Conservation (phyloP, 2,797 vertebrate species). For the Ciconia nigra region DNA sequence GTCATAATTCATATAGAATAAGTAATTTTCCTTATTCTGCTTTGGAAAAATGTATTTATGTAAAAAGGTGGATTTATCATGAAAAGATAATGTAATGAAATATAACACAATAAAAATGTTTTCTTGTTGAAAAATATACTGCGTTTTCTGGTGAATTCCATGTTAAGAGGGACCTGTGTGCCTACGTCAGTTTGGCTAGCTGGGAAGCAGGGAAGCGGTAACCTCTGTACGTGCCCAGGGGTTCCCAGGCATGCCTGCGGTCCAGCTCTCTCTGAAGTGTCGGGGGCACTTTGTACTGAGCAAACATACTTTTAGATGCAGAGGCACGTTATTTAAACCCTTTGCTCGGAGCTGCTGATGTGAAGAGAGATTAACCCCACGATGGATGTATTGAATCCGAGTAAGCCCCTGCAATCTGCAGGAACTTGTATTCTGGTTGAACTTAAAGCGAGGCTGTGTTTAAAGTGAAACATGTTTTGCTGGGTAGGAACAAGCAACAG, state of each 20-base stretch:
- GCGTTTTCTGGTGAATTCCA: neutral
- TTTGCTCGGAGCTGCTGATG: neutral
- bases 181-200: neutral
- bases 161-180: neutral
- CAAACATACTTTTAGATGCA: rapidly evolving
- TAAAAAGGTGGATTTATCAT: neutral
- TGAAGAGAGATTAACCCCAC: neutral
- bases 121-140: neutral
- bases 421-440: neutral
- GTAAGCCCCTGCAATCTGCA: neutral
- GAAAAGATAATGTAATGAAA: neutral
- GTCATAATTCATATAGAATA: neutral
- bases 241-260: neutral
- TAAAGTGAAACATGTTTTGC: neutral
- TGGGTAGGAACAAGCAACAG: neutral
- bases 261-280: neutral
- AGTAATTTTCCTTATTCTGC: neutral
- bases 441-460: neutral
- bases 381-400: neutral
- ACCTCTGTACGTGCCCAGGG: neutral
- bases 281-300: neutral
- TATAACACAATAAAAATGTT: neutral
- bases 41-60: neutral
- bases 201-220: neutral
- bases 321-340: neutral